A percentile compares a stretch with the other conserved stretches of the same genome.
phyloP scores from a whole-genome alignment of 1,140 invertebrate species.

The Drosophila leontia region DNA sequence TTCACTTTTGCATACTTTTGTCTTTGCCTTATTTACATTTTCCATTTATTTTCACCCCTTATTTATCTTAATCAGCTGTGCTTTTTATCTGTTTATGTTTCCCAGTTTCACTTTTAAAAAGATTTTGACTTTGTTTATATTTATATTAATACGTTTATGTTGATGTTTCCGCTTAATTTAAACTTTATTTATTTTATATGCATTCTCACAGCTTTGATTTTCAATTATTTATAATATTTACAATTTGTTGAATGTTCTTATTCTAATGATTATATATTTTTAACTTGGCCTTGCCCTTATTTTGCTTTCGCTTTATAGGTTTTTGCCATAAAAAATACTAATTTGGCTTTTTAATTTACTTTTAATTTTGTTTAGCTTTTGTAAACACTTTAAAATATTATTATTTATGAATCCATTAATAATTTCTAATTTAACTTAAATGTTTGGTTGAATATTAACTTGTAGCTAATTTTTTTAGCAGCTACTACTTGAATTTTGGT shows the following conservation, averaged over 20 bases:
- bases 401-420: too few relatives aligned
- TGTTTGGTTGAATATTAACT: too few relatives aligned
- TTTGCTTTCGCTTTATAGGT: too few relatives aligned
- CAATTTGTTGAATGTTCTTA: background rate
- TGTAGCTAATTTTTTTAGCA: background rate
- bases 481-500: too few relatives aligned
- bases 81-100: slow-evolving; percentile 30
- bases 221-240: background rate
- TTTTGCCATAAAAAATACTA: too few relatives aligned
- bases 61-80: slow-evolving; percentile 19
- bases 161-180: background rate
- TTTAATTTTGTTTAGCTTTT: background rate
- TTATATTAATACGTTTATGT: slow-evolving; percentile 1
- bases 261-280: too few relatives aligned
- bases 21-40: slow-evolving; percentile 10
- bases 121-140: slow-evolving; percentile 15
- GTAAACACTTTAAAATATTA: too few relatives aligned
- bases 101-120: slow-evolving; percentile 23
- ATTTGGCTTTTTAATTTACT: background rate
- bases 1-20: slow-evolving; percentile 23
- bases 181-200: background rate
- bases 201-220: background rate
- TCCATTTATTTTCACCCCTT: slow-evolving; percentile 15
- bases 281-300: too few relatives aligned
- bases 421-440: too few relatives aligned